These are phyloP conservation scores for Gavialis gangeticus DNA, from an alignment of 2,113 vertebrate genomes.

Conservation along the genomic window DNA sequence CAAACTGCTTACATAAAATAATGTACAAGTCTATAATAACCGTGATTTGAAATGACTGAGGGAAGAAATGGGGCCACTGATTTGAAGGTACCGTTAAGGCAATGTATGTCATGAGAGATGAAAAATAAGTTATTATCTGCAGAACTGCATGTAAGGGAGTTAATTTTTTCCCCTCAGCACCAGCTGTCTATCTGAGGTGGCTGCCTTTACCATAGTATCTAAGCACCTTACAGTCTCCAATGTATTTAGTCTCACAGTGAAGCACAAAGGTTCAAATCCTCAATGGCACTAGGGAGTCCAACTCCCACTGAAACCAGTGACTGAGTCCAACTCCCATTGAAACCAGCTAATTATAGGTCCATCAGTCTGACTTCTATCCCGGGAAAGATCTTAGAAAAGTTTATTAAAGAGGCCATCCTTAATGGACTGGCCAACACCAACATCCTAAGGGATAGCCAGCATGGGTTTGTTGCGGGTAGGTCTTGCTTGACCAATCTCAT, in stretches of 20 bases:
- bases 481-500: too few species aligned
- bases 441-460: too few species aligned
- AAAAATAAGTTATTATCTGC: not conserved
- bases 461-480: too few species aligned
- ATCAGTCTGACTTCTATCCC: too few species aligned
- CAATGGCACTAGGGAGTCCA: too few species aligned
- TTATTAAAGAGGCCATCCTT: too few species aligned
- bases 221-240: not conserved
- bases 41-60: not conserved
- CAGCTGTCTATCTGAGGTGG: not conserved
- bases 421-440: too few species aligned
- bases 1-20: not conserved
- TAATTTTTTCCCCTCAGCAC: not conserved
- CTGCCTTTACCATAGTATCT: not conserved
- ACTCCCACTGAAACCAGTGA: too few species aligned
- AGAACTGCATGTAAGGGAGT: not conserved
- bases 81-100: not conserved
- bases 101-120: accelerated
- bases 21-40: accelerated
- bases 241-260: not conserved
- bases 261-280: too few species aligned
- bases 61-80: not conserved
- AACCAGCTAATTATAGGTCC: too few species aligned
- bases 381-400: too few species aligned
- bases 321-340: too few species aligned